Evolutionary conservation across 1,140 invertebrate species (phyloP).

Genomic region (Pteromalus puparum): DNA sequence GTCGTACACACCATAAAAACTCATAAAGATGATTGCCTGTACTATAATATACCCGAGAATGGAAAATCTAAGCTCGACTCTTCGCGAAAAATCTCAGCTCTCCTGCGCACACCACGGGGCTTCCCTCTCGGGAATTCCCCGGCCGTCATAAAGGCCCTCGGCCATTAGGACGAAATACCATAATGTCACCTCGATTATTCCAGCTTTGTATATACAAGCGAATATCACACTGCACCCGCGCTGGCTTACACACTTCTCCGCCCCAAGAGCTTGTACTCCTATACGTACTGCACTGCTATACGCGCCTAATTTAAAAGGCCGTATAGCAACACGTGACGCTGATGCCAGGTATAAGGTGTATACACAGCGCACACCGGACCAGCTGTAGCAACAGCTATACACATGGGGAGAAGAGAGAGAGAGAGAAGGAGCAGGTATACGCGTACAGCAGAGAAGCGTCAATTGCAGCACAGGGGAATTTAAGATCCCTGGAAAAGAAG

Average conservation of each 20-base stretch:
- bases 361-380: too few relatives aligned
- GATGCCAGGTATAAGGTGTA: too few relatives aligned
- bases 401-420: too few relatives aligned
- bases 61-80: neutral
- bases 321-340: neutral
- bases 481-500: constrained; percentile 33
- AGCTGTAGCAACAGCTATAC: too few relatives aligned
- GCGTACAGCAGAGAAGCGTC: neutral
- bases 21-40: neutral
- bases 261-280: neutral
- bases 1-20: neutral
- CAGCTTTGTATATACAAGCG: neutral
- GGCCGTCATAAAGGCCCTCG: neutral
- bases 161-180: too few relatives aligned
- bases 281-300: neutral
- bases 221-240: neutral
- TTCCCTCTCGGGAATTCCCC: neutral
- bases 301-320: too few relatives aligned
- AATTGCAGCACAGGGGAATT: neutral
- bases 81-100: constrained; percentile 1
- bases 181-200: neutral
- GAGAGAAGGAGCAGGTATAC: neutral
- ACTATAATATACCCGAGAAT: neutral
- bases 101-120: neutral
- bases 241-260: neutral